Conservation (phyloP, 2,888 invertebrate species). For the Zelleria hepariella region DNA sequence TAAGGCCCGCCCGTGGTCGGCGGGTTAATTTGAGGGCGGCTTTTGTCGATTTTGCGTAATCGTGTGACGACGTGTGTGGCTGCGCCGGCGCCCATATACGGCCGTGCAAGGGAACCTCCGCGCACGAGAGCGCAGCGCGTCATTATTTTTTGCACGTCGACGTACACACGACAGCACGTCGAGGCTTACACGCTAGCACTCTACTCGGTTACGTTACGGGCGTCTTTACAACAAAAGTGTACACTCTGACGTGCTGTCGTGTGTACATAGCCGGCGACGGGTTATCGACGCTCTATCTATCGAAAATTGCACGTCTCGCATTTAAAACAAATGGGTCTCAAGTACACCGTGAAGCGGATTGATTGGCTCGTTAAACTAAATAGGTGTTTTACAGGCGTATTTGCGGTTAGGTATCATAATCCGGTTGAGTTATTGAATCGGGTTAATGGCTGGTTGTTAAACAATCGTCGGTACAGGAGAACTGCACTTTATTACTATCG, state of each 20-base stretch:
- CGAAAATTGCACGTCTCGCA: slow-evolving; percentile 26
- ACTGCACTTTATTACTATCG: not conserved
- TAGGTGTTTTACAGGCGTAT: slow-evolving; percentile 19
- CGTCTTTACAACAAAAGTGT: too few relatives aligned
- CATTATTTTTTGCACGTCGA: slow-evolving; percentile 10
- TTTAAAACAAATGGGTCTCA: slow-evolving; percentile 13
- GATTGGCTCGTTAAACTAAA: slow-evolving; percentile 15
- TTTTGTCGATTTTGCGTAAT: slow-evolving; percentile 48
- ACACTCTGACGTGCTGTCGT: too few relatives aligned
- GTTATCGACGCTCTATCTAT: slow-evolving; percentile 31
- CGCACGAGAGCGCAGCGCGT: not conserved
- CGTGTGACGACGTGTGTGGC: slow-evolving; percentile 49
- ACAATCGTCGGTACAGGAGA: not conserved
- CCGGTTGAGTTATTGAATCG: slow-evolving; percentile 19
- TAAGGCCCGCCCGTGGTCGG: slow-evolving; percentile 31
- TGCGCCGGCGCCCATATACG: slow-evolving; percentile 33
- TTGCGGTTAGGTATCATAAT: slow-evolving; percentile 17
- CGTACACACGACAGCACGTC: too few relatives aligned
- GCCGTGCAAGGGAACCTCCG: slow-evolving; percentile 22
- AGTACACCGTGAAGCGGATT: slow-evolving; percentile 8
- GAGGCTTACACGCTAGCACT: too few relatives aligned
- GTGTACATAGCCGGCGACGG: slow-evolving; percentile 18
- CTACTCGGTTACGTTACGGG: too few relatives aligned
- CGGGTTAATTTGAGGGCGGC: slow-evolving; percentile 52
- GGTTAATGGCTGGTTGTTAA: slow-evolving; percentile 24